Evolutionary conservation across 2,113 vertebrate genomes (phyloP).

Genomic region (Eleginops maclovinus): DNA sequence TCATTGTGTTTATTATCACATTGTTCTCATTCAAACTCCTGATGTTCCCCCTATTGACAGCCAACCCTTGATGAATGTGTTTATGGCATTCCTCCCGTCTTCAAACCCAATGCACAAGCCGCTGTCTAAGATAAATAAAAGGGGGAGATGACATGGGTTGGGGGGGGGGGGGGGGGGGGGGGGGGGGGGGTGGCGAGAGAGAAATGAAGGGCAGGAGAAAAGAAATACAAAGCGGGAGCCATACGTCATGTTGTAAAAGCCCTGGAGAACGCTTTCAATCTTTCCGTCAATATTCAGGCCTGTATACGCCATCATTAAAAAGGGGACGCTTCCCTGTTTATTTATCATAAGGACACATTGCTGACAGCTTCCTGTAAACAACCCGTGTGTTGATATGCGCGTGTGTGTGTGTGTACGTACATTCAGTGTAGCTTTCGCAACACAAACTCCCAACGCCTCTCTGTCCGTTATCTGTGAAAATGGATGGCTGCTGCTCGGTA

Average conservation of each 20-base stretch:
- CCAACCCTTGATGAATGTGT: conserved; percentile 68
- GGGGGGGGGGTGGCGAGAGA: neutral
- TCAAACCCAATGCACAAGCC: conserved; percentile 48
- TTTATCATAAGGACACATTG: conserved; percentile 70
- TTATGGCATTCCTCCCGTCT: conserved; percentile 50
- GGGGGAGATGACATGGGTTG: conserved; percentile 32
- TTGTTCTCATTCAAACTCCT: conserved; percentile 53
- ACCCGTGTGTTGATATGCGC: conserved; percentile 19
- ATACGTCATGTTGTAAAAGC: conserved; percentile 74
- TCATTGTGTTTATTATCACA: conserved; percentile 57
- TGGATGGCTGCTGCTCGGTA: conserved; percentile 44
- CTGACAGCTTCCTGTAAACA: conserved; percentile 80
- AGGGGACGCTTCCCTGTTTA: conserved; percentile 72
- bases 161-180: neutral
- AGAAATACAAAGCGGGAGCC: conserved; percentile 56
- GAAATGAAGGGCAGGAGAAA: conserved; percentile 62
- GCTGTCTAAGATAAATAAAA: conserved; percentile 67
- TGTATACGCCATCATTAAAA: conserved; percentile 74
- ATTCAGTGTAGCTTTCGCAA: conserved; percentile 12
- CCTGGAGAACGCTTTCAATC: conserved; percentile 77
- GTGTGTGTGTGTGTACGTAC: conserved; percentile 10
- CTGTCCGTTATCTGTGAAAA: conserved; percentile 50
- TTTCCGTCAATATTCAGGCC: conserved; percentile 76
- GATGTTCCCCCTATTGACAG: conserved; percentile 60
- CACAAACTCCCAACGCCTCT: neutral